Base-by-base conservation (phyloP, 1,140 invertebrate genomes). In the Aphaenogaster ashmeadi region DNA sequence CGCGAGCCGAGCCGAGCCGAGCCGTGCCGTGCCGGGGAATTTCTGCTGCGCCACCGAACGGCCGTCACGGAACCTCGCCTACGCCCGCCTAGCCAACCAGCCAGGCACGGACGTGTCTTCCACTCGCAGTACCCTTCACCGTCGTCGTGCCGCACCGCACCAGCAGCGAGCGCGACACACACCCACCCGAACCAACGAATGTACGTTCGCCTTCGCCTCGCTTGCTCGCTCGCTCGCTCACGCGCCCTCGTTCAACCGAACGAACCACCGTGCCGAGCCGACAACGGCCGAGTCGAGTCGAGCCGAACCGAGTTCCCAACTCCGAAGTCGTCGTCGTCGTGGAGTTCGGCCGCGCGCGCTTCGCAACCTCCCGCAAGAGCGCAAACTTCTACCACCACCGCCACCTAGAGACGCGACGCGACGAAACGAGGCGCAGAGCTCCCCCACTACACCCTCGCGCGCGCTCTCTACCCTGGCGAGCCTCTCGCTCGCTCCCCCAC, bases 21-120 rank as follows among this genome's bases (percentile, higher is more conserved):
- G 27, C 27, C 27, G 27, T 0, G 27, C 27, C 27, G 77, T 84
- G 74, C 72, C 87, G 86, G 91, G 87, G 85, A 92, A 90, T 92
- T 89, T 87, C 90, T 92, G 92, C 90, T 91, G 93, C 95, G 95
- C 95, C 94, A 94, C 93, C 94, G 91, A 90, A 91, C 93, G 94
- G 92, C 89, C 86, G 88, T 91, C 86, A 92, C 91, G 89, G 90
- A 95, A 95, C 92, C 93, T 95, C 93, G 93, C 92, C 93, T 94
- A 94, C 94, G 94, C 94, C 94, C 92, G 92, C 84, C 87, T 91
- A 90, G 74, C 66, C 66, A 58, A 9, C 54, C 71, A 54, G 58
- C 47, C 41, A 80, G 86, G 89, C 90, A 91, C 90, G 78, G 84
- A 84, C 90, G 90, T 91, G 89, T 90, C 71, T 91, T 93, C 88